Base-by-base conservation (phyloP, 2,797 vertebrate species). In the Ptychobarbus kaznakovi region DNA sequence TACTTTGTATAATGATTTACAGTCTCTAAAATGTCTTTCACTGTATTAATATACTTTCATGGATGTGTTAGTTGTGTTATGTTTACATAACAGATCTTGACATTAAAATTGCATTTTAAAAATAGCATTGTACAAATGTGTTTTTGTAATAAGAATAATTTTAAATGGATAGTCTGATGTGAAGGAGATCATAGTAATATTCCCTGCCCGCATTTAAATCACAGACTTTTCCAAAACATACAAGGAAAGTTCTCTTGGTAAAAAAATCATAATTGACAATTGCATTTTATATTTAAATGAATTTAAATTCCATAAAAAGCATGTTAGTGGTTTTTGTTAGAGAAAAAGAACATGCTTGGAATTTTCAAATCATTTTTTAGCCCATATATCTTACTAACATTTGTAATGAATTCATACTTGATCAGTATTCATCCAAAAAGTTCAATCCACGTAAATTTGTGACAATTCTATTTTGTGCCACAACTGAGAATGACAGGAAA, bases 81-180 rank as follows among this genome's bases (percentile, higher is more conserved):
- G 25, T 65, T 75, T 75, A 38, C 70, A 75, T 18, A 63, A 65
- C 20, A 11, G 42, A 16, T 49, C 12, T 46, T 61, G 68, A 46
- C 15, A 28, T 46, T 63, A 35, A 74, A 46, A 46, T 49, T 16
- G 4, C 20, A 65, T 82, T 82, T 82, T 38, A 82, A 74, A 82
- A 82, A 63, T 82, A 82, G 20, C 25, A 42, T n/a, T 35, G 53
- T 6, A 63, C 4, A 73, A 46, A 73, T 28, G 35, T 0, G 20
- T 61, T 44, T 15, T 51, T 65, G 44, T 25, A 75, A 38, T 35
- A 38, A 35, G 18, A 61, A 44, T 15, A 9, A n/a, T 49, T 46
- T 32, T 74, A 63, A 35, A 11, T 63, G 56, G 18, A 74, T n/a
- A 61, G 28, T 38, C 40, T 49, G 42, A 35, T 38, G 42, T 63